A percentile compares a stretch with the other conserved stretches of the same genome.
These are phyloP conservation scores for Eulimnadia texana DNA, from an alignment of 1,140 invertebrate genomes.

Conservation along the genomic window DNA sequence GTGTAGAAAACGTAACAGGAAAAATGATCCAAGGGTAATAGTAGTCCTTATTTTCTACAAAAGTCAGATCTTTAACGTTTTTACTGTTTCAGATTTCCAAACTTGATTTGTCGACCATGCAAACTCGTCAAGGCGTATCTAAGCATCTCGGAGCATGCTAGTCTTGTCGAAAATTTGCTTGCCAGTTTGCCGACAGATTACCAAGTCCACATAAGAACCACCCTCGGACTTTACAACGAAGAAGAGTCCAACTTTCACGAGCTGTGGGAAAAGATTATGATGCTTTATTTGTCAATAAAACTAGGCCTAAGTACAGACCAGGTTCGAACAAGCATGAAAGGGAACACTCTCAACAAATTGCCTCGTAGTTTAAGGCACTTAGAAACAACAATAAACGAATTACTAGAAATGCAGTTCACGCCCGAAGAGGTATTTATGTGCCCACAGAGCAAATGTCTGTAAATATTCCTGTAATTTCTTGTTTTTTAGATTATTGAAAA, in stretches of 20 bases:
- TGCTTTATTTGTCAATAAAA: background rate
- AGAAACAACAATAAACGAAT: background rate
- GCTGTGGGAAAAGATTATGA: background rate
- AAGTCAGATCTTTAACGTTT: too few relatives aligned
- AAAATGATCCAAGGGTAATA: background rate
- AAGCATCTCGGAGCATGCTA: background rate
- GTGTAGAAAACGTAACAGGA: background rate
- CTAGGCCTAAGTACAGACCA: background rate
- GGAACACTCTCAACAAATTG: background rate
- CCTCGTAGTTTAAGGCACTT: background rate
- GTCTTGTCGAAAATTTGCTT: background rate
- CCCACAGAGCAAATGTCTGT: too few relatives aligned
- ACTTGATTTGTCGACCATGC: background rate
- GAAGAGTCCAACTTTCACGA: background rate
- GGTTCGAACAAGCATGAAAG: background rate
- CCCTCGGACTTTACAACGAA: background rate
- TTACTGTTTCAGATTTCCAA: background rate
- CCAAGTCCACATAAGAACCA: background rate
- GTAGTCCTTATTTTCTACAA: too few relatives aligned
- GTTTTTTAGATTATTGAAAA: background rate
- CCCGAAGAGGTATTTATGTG: background rate
- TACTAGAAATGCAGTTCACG: background rate
- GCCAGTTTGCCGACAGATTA: background rate
- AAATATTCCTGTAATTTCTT: background rate
- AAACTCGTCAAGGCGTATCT: background rate